Evolutionary conservation across 2,888 invertebrate species (phyloP), one percentile per base, ranked within the genome.

Genomic region (Drosophila mettleri): DNA sequence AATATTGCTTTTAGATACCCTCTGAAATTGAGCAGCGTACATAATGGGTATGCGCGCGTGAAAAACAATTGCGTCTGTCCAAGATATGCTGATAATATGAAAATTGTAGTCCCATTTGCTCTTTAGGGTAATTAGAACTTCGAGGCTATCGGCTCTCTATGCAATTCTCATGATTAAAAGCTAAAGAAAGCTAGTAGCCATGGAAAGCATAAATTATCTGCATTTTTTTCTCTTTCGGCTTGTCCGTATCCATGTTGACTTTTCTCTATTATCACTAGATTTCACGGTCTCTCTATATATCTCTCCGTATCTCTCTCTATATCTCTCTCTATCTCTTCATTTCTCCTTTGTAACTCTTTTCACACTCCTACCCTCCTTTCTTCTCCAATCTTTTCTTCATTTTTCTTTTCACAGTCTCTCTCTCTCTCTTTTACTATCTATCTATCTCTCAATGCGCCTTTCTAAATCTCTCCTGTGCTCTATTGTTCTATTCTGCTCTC

Each of bases 1-100:
- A 59, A 14, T 49, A 60, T n/a, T 53, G 38, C 52, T 8, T 31
- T 53, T 53, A 12, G 10, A 31, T 41, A 53, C 39, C n/a, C 53
- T 29, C 7, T 14, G 9, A 2, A 0, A 39, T 1, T n/a, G 29
- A 12, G 16, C 12, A 12, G 14, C 8, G 12, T 4, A 2, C 18
- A 7, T 18, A 6, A 31, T 12, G 53, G 53, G 39, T 12, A 8
- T 31, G 18, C 24, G 10, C 0, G 3, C 14, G 12, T 22, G 14
- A 1, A 3, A n/a, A 8, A 1, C 22, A 22, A 8, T 3, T 8
- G 20, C 1, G 16, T 9, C 4, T 12, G n/a, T 4, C 24, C 2
- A 1, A 2, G 39, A 39, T 12, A 12, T 12, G 2, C 3, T 6
- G 22, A 22, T 20, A 1, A 14, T 14, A 1, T 12, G 0, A 41